Base-by-base conservation (phyloP, 2,797 vertebrate genomes). In the Schizopygopsis malacanthus region DNA sequence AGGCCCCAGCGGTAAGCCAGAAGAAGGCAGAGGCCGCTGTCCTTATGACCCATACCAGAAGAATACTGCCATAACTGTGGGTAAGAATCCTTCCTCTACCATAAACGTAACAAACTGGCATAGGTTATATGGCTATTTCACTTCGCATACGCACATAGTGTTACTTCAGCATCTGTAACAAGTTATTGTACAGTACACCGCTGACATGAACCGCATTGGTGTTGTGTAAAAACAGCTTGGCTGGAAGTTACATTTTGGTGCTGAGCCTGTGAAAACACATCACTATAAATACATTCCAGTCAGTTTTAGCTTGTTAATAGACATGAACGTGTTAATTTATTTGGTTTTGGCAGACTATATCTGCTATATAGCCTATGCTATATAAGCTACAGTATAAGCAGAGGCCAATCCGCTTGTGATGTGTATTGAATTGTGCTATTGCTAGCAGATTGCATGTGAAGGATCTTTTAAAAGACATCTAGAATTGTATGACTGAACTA, bases 41-140 rank as follows among this genome's bases (percentile, higher is more conserved):
- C 98, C 98, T 8, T 99, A 98, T 0, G 96, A 98, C 86, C 98
- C 98, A 0, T 95, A 94, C 85, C 97, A 98, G 80, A 97, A 93
- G 70, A 95, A 97, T 92, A 97, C 98, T 0, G 97, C 97, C 69
- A 92, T 98, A 83, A 92, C 96, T 72, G 97, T 97, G 25, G 97
- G 98, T 98, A 93, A 97, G 96, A 90, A 20, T 9, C 20, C 4
- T 0, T 41, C 15, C 10, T 15, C 22, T 71, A 10, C 5, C 20
- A 20, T n/a, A 37, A 56, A 7, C 37, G 52, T 45, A 11, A 22
- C 16, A 52, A 50, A 13, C 13, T 37, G 12, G 8, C 9, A 10
- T 47, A 15, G 11, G 33, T 56, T 33, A 52, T 52, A 5, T 76
- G 72, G 25, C 47, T 28, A 5, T 52, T 54, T 52, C 25, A 76